These are phyloP conservation scores for Pholis gunnellus DNA, from an alignment of 2,113 vertebrate genomes.

Conservation along the genomic window DNA sequence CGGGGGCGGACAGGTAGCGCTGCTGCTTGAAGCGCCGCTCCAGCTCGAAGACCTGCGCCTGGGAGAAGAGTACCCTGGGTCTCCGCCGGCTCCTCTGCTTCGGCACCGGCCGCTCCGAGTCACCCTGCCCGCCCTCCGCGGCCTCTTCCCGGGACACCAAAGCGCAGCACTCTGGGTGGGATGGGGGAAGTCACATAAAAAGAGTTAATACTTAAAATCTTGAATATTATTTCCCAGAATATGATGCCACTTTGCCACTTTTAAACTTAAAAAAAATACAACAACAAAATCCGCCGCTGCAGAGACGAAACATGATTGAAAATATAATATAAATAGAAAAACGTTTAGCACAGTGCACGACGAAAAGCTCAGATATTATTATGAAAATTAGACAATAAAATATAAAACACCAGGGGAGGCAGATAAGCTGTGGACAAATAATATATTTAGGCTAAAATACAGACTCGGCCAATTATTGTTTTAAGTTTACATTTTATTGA, in stretches of 20 bases:
- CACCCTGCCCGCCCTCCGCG: constrained; percentile 78
- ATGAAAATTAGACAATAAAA: neutral
- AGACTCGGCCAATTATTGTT: neutral
- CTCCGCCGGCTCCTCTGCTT: constrained; percentile 92
- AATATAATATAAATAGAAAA: neutral
- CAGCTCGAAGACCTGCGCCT: constrained; percentile 96
- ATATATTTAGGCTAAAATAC: neutral
- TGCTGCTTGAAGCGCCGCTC: constrained; percentile 97
- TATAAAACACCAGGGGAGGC: neutral
- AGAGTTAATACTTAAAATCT: neutral
- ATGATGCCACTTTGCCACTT: neutral
- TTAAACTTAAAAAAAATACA: neutral
- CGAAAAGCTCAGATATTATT: neutral
- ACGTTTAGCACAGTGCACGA: neutral
- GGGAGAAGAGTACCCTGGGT: constrained; percentile 94
- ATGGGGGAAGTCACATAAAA: neutral
- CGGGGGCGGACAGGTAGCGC: constrained; percentile 94
- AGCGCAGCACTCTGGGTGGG: constrained; percentile 83
- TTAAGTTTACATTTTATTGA: neutral
- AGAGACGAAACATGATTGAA: neutral
- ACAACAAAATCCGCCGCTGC: neutral
- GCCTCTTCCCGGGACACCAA: constrained; percentile 84
- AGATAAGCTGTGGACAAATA: neutral
- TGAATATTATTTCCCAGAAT: neutral
- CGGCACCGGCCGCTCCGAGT: constrained; percentile 83